phyloP scores from a whole-genome alignment of 2,113 vertebrate species.

The Odontophorus gujanensis region DNA sequence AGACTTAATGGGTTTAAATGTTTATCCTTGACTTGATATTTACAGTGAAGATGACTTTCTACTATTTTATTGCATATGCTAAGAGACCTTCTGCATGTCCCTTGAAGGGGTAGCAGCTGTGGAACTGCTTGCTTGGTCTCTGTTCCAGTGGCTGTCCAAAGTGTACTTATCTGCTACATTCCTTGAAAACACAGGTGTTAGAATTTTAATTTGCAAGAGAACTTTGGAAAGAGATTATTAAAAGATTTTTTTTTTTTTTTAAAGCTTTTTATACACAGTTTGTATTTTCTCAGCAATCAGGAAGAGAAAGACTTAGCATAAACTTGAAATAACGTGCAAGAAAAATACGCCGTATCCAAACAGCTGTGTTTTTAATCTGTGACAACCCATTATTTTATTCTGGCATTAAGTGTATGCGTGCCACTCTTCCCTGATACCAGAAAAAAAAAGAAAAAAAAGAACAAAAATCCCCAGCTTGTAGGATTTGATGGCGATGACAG shows the following conservation, averaged over 20 bases:
- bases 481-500: neutral
- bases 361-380: neutral
- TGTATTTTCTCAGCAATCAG: neutral
- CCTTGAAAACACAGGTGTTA: neutral
- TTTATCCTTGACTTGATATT: neutral
- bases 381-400: neutral
- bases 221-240: neutral
- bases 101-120: neutral
- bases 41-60: neutral
- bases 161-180: neutral
- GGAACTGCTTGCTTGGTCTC: neutral
- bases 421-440: neutral
- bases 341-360: neutral
- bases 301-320: neutral
- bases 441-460: neutral
- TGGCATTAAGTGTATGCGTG: neutral
- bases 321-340: neutral
- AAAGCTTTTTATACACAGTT: neutral
- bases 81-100: neutral
- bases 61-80: fast-evolving
- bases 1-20: neutral
- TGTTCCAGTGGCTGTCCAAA: neutral
- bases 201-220: neutral
- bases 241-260: neutral
- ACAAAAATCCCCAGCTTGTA: no score